Percentiles rank a stretch among this genome's conserved stretches.
phyloP scores from a whole-genome alignment of 2,888 invertebrate species.

The Andrena trimmerana region DNA sequence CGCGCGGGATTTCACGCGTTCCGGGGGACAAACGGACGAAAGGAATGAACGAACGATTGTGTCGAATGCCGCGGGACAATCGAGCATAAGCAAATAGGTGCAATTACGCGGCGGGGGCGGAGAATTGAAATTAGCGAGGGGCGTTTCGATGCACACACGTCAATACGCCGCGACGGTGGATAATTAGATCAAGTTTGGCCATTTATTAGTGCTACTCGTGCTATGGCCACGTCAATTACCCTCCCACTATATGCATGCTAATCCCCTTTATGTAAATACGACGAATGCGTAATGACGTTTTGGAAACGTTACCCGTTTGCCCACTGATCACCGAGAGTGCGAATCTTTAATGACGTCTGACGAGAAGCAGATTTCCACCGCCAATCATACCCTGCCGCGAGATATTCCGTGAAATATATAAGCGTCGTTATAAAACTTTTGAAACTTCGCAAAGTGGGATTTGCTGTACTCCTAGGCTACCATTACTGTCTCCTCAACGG shows the following conservation, averaged over 20 bases:
- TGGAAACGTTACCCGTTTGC: constrained; percentile 30
- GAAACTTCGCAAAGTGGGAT: not conserved
- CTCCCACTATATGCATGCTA: constrained; percentile 74
- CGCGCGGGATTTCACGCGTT: not conserved
- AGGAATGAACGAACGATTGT: constrained; percentile 38
- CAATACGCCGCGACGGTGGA: constrained; percentile 72
- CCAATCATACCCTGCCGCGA: not conserved
- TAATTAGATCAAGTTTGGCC: constrained; percentile 81
- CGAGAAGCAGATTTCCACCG: not conserved
- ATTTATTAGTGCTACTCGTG: constrained; percentile 74
- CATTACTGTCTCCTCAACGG: not conserved
- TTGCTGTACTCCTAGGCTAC: not conserved
- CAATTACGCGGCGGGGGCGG: constrained; percentile 62
- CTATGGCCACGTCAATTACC: constrained; percentile 74
- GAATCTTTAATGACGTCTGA: constrained; percentile 23
- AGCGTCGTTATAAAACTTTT: not conserved
- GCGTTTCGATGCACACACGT: constrained; percentile 74
- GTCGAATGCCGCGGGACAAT: constrained; percentile 43
- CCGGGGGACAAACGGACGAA: not conserved
- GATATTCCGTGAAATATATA: not conserved
- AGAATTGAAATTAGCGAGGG: constrained; percentile 73
- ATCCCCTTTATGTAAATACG: constrained; percentile 81
- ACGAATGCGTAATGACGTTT: constrained; percentile 74
- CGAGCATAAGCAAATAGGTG: constrained; percentile 70
- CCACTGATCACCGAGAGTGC: constrained; percentile 1